Conservation (phyloP, 2,888 invertebrate genomes). For the Arctia plantaginis region DNA sequence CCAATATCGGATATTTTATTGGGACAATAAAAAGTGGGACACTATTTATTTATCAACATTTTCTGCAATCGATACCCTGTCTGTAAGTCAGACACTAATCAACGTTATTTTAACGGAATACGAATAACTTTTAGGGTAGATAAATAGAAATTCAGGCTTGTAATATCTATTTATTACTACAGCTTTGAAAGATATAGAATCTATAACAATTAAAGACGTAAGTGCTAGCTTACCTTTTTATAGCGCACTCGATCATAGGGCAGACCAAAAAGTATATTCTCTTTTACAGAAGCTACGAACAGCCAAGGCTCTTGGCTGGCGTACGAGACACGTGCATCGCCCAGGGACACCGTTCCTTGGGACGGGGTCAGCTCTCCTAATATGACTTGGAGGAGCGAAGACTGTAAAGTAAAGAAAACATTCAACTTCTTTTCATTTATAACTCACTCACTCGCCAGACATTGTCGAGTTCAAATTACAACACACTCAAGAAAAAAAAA, state of each 20-base stretch:
- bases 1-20: background rate
- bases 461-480: background rate
- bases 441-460: background rate
- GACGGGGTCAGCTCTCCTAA: slow-evolving; percentile 89
- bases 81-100: background rate
- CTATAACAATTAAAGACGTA: background rate
- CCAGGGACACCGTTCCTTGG: slow-evolving; percentile 87
- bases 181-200: too few relatives aligned
- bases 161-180: too few relatives aligned
- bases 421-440: background rate
- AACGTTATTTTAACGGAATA: background rate
- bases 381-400: slow-evolving; percentile 89
- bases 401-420: slow-evolving; percentile 70
- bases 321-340: slow-evolving; percentile 88
- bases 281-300: slow-evolving; percentile 89
- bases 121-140: background rate
- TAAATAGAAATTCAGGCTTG: background rate
- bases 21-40: background rate
- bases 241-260: slow-evolving; percentile 84
- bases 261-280: slow-evolving; percentile 93
- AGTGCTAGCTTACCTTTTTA: slow-evolving; percentile 71
- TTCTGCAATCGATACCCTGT: too few relatives aligned
- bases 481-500: background rate
- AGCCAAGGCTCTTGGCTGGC: slow-evolving; percentile 94
- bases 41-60: background rate